Conservation (phyloP, 2,888 invertebrate genomes). For the Drosophila prostipennis region DNA sequence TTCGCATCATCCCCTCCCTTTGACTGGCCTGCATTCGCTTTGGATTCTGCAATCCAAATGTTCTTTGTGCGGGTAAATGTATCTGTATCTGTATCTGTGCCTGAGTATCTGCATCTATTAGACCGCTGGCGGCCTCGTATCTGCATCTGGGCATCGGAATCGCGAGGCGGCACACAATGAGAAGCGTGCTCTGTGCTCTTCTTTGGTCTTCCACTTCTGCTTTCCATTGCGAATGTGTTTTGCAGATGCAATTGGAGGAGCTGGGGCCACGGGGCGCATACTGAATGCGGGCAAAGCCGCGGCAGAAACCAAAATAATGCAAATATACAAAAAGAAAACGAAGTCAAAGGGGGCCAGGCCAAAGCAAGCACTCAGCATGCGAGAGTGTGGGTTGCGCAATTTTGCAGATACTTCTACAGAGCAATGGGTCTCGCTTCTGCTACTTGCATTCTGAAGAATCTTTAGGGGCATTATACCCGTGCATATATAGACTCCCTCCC, state of each 20-base stretch:
- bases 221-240: conserved; percentile 42
- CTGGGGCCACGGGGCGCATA: conserved; percentile 15
- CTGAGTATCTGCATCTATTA: conserved; percentile 30
- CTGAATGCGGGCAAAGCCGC: conserved; percentile 54
- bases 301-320: conserved; percentile 50
- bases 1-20: not conserved
- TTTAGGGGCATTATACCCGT: conserved; percentile 6
- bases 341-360: conserved; percentile 58
- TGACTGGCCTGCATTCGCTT: conserved; percentile 33
- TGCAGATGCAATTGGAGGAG: conserved; percentile 35
- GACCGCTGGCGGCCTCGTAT: conserved; percentile 11
- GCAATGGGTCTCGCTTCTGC: conserved; percentile 12
- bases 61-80: conserved; percentile 28
- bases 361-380: conserved; percentile 9
- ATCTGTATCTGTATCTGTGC: conserved; percentile 15
- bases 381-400: conserved; percentile 33
- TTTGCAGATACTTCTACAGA: conserved; percentile 26
- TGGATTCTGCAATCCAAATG: conserved; percentile 68
- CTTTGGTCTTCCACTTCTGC: conserved; percentile 24
- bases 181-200: conserved; percentile 39
- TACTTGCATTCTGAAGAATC: conserved; percentile 30
- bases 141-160: conserved; percentile 31
- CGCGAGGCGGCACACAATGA: conserved; percentile 30
- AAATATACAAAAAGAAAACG: conserved; percentile 28
- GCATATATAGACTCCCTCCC: not conserved